Base-by-base conservation (phyloP, 2,888 invertebrate species). In the Callinectes sapidus region DNA sequence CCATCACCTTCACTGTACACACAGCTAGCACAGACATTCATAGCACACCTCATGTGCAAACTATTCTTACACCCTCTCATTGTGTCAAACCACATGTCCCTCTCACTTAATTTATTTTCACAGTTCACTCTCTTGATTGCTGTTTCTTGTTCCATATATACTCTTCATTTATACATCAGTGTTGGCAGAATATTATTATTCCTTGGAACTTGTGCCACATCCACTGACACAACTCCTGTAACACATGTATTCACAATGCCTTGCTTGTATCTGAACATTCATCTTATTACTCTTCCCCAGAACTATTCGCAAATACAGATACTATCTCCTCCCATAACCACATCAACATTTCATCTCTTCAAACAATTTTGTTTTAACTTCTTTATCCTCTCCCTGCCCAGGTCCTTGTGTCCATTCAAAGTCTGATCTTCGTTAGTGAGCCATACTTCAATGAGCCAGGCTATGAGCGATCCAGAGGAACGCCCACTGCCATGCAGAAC, bases 381-480 rank as follows among this genome's bases (percentile, higher is more conserved):
- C 0, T 10, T 1, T 32, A 88, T 28, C 2, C 61, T 32, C 35
- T 55, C 61, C 35, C 54, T n/a, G 23, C 28, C 42, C 95, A 97
- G 97, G 98, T 98, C 94, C 96, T 98, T 95, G 98, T 98, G 81
- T 98, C 98, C 28, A 98, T 98, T 95, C 98, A 98, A 96, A 98
- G 98, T 87, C 96, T 98, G 95, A 98, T 98, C 96, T 96, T 98
- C 95, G 98, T 98, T 90, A 97, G 98, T 91, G 98, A 98, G 96
- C 98, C 98, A 92, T 98, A 98, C 96, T 98, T 98, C 96, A 98
- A 98, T 96, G 98, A 98, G 96, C 98, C 98, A 35, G 98, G 98
- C 91, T 98, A 98, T 96, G 98, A 98, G 96, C 97, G 98, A 95
- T 97, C 98, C 95, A 97, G 98, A 93, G 98, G 98, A 94, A 98